Evolutionary conservation across 2,888 invertebrate species (phyloP), one percentile per base, ranked within the genome.

Genomic region (Hartigia nigra): DNA sequence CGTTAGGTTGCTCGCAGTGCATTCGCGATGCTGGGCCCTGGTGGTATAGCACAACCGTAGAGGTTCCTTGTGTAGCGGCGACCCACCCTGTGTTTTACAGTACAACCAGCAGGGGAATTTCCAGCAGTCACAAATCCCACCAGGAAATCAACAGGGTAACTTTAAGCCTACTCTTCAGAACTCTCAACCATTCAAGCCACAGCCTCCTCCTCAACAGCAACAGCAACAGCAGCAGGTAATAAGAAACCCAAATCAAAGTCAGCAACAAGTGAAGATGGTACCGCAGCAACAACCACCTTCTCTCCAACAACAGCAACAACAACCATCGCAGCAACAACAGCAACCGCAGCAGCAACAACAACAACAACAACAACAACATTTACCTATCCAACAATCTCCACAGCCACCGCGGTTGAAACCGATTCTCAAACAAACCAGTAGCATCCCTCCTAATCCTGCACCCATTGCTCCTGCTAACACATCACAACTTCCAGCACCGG

Each of bases 1-100:
- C 90, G 86, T 85, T 86, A 87, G 88, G 87, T 84, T 87, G 87
- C 89, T 88, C 86, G 70, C 79, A 88, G 84, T 86, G 87, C 87
- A 88, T 84, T 87, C 85, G 88, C 90, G 91, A 90, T 87, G 87
- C 90, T 91, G 88, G 91, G 90, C 90, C 91, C 90, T 91, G 91
- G 91, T 91, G 90, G 91, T 88, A 89, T 90, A 88, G 90, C 90
- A 90, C 91, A 90, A 89, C 91, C 91, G 91, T 91, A 87, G 89
- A 91, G 90, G 91, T 91, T 91, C 91, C 90, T 91, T 91, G 91
- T 91, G 90, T 91, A 91, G 91, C 91, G 89, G 91, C 90, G 90
- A 89, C 91, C 91, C 91, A 90, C 90, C 91, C 91, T 91, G 83
- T 91, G 86, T 89, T 91, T 91, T 91, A 82, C 90, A 91, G 91